phyloP scores from a whole-genome alignment of 2,797 vertebrate genomes.

The Pseudochromis fuscus region DNA sequence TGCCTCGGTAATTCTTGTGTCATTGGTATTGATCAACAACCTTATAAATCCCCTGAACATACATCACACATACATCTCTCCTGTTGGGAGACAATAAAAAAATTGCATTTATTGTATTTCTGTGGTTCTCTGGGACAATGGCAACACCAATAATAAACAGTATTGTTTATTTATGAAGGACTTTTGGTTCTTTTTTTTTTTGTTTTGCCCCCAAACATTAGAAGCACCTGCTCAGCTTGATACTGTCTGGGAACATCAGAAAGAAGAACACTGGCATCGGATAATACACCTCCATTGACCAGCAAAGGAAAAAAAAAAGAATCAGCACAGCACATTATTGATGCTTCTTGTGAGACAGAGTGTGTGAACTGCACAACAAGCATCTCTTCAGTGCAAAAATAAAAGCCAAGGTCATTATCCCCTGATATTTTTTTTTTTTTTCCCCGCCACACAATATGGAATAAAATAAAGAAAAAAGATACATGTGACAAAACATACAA shows the following conservation, averaged over 20 bases:
- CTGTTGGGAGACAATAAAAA: constrained; percentile 2
- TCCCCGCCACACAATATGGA: not conserved
- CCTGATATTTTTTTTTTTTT: not conserved
- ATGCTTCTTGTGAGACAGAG: constrained; percentile 38
- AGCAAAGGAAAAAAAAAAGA: constrained; percentile 15
- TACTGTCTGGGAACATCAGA: constrained; percentile 45
- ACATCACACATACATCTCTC: constrained; percentile 19
- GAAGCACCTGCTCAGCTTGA: constrained; percentile 29
- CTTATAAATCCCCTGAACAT: constrained; percentile 41
- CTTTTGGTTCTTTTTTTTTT: constrained; percentile 3
- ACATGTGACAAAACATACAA: not conserved
- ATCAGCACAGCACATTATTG: constrained; percentile 53
- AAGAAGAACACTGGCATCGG: constrained; percentile 38
- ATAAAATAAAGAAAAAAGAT: not conserved
- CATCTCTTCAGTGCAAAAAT: constrained; percentile 10
- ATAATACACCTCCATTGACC: constrained; percentile 47
- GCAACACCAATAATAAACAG: not conserved
- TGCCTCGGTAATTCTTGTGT: constrained; percentile 40
- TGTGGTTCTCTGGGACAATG: constrained; percentile 3
- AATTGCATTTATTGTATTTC: not conserved
- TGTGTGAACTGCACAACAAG: constrained; percentile 58
- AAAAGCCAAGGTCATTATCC: constrained; percentile 29
- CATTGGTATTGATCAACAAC: constrained; percentile 51
- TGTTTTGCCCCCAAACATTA: not conserved
- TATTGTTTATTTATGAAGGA: not conserved